Conservation (phyloP, 92 coral and sea anemone species). For the Palythoa caribaeorum region DNA sequence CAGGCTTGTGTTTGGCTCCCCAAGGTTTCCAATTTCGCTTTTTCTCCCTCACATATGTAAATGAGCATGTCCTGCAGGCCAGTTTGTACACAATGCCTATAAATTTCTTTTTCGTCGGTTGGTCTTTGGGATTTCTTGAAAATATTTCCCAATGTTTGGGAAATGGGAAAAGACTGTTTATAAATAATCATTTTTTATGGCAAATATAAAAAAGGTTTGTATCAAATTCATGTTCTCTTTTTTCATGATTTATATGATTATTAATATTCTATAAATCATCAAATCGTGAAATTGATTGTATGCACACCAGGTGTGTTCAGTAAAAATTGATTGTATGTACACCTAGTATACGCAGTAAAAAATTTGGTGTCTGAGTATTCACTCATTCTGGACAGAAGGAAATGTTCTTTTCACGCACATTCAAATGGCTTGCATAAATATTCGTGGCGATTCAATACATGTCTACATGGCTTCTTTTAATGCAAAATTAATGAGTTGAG, state of each 20-base stretch:
- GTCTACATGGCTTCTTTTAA: not conserved
- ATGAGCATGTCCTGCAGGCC: too few species aligned
- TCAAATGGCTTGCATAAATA: not conserved
- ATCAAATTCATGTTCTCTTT: not conserved
- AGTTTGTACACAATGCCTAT: too few species aligned
- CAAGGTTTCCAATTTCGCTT: too few species aligned
- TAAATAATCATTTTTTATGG: not conserved
- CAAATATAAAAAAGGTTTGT: constrained; percentile 5
- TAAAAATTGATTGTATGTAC: not conserved
- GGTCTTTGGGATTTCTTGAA: too few species aligned
- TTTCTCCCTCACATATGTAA: too few species aligned
- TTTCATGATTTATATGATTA: not conserved
- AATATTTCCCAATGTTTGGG: too few species aligned
- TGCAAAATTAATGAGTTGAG: constrained; percentile 1
- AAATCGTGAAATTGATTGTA: not conserved
- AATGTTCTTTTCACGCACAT: too few species aligned
- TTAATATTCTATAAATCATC: not conserved
- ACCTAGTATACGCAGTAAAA: not conserved
- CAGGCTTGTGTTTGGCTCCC: too few species aligned
- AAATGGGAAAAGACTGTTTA: not conserved
- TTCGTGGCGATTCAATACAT: not conserved
- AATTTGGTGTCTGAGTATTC: not conserved
- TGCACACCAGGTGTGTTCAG: too few species aligned
- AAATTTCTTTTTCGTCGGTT: too few species aligned
- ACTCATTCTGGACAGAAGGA: not conserved